A percentile compares a stretch with the other conserved stretches of the same genome.
Evolutionary conservation across 2,113 vertebrate species (phyloP).

Genomic region (Phaethon lepturus): DNA sequence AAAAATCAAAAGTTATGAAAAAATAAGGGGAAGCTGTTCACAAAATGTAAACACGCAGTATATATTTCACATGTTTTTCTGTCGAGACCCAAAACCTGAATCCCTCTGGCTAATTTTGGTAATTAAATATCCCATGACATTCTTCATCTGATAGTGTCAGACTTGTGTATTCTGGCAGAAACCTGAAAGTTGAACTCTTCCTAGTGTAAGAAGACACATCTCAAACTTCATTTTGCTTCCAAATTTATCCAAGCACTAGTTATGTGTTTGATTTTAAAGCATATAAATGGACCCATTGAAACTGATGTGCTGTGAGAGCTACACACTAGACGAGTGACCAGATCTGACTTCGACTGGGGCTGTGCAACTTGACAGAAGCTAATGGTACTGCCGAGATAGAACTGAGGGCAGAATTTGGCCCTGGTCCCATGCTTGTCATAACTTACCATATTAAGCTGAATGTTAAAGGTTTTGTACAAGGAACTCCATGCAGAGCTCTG

Average conservation of each 20-base stretch:
- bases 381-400: constrained; percentile 16
- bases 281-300: constrained; percentile 37
- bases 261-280: constrained; percentile 15
- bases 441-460: constrained; percentile 39
- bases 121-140: constrained; percentile 45
- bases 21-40: constrained; percentile 51
- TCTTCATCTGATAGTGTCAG: constrained; percentile 47
- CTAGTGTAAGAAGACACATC: constrained; percentile 35
- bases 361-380: constrained; percentile 31
- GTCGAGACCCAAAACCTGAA: not conserved
- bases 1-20: constrained; percentile 35
- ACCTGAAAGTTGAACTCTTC: constrained; percentile 13
- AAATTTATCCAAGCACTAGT: not conserved
- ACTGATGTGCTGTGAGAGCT: constrained; percentile 6
- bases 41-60: not conserved
- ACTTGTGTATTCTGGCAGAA: constrained; percentile 59
- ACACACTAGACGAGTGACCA: constrained; percentile 8
- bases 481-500: constrained; percentile 10
- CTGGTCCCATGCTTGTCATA: constrained; percentile 29
- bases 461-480: constrained; percentile 53
- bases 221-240: constrained; percentile 38
- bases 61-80: constrained; percentile 47
- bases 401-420: constrained; percentile 59
- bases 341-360: not conserved
- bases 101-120: constrained; percentile 39